phyloP scores from a whole-genome alignment of 2,797 vertebrate species.

The Catharus ustulatus region DNA sequence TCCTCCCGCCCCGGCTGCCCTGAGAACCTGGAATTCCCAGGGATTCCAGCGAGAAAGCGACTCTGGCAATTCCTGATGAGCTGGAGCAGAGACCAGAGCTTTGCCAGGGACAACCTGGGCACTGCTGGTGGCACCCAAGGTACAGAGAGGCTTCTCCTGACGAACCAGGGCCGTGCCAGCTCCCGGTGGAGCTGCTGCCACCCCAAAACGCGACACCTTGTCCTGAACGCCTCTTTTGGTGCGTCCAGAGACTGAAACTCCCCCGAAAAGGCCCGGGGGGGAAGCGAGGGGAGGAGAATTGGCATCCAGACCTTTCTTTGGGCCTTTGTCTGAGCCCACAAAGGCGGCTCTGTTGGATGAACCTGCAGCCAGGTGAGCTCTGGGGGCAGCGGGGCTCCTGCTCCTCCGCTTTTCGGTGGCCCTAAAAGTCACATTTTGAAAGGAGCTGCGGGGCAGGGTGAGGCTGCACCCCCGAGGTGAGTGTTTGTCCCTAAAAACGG shows the following conservation, averaged over 20 bases:
- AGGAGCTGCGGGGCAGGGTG: neutral
- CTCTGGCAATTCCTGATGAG: slow-evolving; percentile 16
- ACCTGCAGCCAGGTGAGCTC: slow-evolving; percentile 52
- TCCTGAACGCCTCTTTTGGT: neutral
- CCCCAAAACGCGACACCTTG: neutral
- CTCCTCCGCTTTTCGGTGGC: neutral
- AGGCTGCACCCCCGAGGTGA: neutral
- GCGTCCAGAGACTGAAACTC: neutral
- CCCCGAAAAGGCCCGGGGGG: neutral
- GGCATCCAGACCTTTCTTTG: slow-evolving; percentile 51
- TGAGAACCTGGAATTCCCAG: neutral
- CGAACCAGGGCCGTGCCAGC: neutral
- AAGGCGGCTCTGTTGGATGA: slow-evolving; percentile 55
- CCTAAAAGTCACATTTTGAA: neutral
- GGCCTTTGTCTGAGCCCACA: slow-evolving; percentile 60
- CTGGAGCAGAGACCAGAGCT: neutral
- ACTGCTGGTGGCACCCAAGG: neutral
- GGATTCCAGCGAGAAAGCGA: neutral
- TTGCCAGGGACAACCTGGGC: neutral
- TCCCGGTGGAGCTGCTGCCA: neutral
- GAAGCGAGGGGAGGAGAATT: neutral
- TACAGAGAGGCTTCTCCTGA: neutral
- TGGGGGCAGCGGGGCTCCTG: neutral
- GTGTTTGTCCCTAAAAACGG: neutral
- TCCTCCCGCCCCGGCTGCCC: neutral